Evolutionary conservation across 2,888 invertebrate genomes (phyloP).

Genomic region (Entomobrya multifasciata): DNA sequence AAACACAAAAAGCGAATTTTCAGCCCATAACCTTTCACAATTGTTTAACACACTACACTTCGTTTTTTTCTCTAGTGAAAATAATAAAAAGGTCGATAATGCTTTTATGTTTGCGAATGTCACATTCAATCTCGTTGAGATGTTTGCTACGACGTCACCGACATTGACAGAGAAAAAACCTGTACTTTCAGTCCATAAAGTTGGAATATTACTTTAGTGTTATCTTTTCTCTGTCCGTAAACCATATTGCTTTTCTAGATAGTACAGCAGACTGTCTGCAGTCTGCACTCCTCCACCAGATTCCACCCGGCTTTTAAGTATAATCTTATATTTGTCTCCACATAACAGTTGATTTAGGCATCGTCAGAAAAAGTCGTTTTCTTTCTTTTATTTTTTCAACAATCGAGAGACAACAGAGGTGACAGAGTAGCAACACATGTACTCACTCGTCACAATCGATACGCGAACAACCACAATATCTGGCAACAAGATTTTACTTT

Average conservation of each 20-base stretch:
- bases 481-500: neutral
- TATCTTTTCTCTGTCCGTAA: neutral
- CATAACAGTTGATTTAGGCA: neutral
- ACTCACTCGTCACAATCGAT: neutral
- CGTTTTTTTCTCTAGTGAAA: neutral
- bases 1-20: slow-evolving; percentile 14
- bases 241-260: neutral
- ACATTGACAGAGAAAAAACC: slow-evolving; percentile 1
- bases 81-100: neutral
- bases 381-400: neutral
- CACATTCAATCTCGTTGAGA: neutral
- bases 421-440: neutral
- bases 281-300: too few species aligned
- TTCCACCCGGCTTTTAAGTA: neutral
- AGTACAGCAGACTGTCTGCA: too few species aligned
- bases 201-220: neutral
- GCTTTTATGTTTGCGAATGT: neutral
- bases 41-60: neutral
- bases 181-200: slow-evolving; percentile 5
- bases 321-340: slow-evolving; percentile 14
- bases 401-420: slow-evolving; percentile 16
- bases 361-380: neutral
- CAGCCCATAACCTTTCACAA: slow-evolving; percentile 67
- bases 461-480: neutral
- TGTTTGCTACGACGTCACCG: neutral